phyloP scores from a whole-genome alignment of 2,113 vertebrate genomes.

The Merops nubicus region DNA sequence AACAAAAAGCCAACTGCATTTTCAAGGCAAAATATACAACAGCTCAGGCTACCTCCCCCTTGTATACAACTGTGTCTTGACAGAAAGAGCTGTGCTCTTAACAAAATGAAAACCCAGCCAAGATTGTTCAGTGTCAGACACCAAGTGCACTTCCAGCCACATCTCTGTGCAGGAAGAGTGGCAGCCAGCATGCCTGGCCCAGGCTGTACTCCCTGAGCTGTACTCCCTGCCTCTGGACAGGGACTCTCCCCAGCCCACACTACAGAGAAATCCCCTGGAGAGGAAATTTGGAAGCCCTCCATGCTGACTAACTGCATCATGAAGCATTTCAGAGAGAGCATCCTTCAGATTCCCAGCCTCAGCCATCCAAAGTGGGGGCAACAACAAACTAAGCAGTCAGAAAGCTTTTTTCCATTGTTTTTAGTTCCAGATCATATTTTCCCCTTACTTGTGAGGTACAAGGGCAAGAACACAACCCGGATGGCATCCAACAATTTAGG shows the following conservation, averaged over 20 bases:
- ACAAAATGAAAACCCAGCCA: not conserved
- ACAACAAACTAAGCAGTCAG: not conserved
- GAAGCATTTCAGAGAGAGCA: not conserved
- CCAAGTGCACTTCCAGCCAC: accelerated
- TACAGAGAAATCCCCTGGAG: not conserved
- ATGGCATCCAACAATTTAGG: not conserved
- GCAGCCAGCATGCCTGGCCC: not conserved
- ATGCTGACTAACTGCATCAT: not conserved
- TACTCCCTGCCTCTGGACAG: not conserved
- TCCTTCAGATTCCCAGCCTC: not conserved
- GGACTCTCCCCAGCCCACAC: not conserved
- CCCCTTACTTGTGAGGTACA: not conserved
- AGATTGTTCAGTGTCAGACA: not conserved
- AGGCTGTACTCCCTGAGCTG: accelerated
- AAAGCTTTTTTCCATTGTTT: not conserved
- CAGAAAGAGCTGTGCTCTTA: not conserved
- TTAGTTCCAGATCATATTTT: not conserved
- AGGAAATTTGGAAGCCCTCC: not conserved
- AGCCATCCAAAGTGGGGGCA: not conserved
- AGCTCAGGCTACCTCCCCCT: not conserved
- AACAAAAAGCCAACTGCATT: not conserved
- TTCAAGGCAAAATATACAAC: not conserved
- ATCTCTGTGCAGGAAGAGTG: not conserved
- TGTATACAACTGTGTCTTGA: not conserved
- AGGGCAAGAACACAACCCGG: not conserved